Conservation (phyloP, 2,113 vertebrate genomes). For the Passerina amoena region DNA sequence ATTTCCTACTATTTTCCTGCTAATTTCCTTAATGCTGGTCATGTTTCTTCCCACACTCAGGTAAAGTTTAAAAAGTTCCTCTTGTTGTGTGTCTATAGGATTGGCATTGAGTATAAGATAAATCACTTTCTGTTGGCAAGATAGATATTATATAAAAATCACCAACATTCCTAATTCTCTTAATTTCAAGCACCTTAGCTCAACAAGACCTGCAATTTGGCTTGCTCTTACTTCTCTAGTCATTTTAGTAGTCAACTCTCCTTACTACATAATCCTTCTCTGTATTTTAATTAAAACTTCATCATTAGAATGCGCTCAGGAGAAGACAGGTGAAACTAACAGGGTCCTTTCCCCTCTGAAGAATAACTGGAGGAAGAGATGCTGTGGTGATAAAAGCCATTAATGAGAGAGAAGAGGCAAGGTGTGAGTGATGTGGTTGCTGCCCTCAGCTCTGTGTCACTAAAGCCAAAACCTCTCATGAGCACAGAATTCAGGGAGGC, state of each 20-base stretch:
- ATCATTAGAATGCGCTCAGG: not conserved
- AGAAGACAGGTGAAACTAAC: not conserved
- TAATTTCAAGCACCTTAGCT: not conserved
- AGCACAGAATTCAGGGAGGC: not conserved
- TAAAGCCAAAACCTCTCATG: not conserved
- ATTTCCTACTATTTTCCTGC: not conserved
- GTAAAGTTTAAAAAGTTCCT: not conserved
- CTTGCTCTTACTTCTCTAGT: not conserved
- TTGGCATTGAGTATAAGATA: not conserved
- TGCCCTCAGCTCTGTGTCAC: not conserved
- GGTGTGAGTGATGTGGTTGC: rapidly evolving
- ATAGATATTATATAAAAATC: not conserved
- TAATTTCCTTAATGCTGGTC: not conserved
- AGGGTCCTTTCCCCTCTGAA: not conserved
- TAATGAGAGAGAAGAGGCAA: not conserved
- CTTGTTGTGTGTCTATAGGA: not conserved
- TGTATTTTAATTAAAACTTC: not conserved
- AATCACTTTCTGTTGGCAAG: not conserved
- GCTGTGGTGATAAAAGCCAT: not conserved
- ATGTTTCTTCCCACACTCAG: not conserved
- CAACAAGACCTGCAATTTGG: not conserved
- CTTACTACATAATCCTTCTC: not conserved
- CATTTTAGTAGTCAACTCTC: not conserved
- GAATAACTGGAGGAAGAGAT: not conserved
- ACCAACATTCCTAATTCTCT: not conserved